Conservation (phyloP, 2,797 vertebrate species). For the Anabas testudineus region DNA sequence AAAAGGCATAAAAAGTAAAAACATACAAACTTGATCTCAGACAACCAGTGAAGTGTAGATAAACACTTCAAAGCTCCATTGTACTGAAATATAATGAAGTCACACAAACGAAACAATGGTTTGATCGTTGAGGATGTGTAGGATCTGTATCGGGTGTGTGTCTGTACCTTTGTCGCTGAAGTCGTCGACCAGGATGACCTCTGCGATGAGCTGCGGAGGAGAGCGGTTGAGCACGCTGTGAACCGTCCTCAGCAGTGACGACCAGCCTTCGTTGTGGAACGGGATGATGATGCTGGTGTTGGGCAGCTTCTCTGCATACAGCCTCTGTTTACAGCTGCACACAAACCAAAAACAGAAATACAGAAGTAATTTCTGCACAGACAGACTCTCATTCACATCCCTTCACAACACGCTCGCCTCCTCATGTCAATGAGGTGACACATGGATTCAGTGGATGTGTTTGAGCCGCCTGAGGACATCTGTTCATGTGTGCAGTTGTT, state of each 20-base stretch:
- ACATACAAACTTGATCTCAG: no score
- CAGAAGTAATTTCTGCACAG: no score
- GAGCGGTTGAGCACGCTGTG: conserved; percentile 96
- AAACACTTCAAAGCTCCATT: no score
- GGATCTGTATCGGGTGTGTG: no score
- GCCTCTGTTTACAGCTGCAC: conserved; percentile 89
- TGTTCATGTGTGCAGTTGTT: not conserved
- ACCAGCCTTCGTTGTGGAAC: conserved; percentile 99
- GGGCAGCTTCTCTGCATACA: conserved; percentile 91
- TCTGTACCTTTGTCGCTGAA: conserved; percentile 94
- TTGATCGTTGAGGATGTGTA: not conserved
- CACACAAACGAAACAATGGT: not conserved
- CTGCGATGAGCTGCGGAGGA: conserved; percentile 90
- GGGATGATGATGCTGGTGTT: conserved; percentile 98
- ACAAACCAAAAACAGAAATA: not conserved
- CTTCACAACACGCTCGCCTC: not conserved
- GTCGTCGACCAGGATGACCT: conserved; percentile 96
- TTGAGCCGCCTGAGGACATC: not conserved
- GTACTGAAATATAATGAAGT: no score
- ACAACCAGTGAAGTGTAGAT: no score
- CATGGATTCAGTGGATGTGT: conserved; percentile 25
- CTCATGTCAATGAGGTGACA: conserved; percentile 16
- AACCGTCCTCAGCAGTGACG: conserved; percentile 94
- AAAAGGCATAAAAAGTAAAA: no score
- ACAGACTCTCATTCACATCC: conserved; percentile 3